Evolutionary conservation across 53 echinoderm and acorn worm species (phyloP), one percentile per base, ranked within the genome.

Genomic region (Echinometra lucunter): DNA sequence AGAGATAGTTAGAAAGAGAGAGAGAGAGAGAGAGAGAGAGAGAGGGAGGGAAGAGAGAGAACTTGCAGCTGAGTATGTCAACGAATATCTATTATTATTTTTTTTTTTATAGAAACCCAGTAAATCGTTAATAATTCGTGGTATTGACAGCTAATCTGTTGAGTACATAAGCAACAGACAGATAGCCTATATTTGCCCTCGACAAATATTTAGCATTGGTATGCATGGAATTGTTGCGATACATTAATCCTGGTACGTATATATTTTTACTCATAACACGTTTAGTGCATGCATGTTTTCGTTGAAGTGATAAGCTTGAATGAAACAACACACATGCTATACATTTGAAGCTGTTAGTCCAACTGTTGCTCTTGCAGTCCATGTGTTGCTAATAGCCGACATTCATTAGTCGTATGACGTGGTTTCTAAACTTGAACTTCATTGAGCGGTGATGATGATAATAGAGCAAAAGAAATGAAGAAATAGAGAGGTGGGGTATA

Each of bases 401-500:
- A 19, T 8, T 78, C 78, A 78, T 78, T 78, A 78, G 78, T 78
- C 18, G 38, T 42, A 78, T 78, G 38, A 78, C 42, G 78, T 78
- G 2, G 78, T 78, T 11, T 23, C 38, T 42, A 40, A 78, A 78
- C 78, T 72, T 72, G 35, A 72, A 70, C 2, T 72, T 63, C 21
- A 35, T 72, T 4, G 72, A 35, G 35, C 35, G 32, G 72, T 11
- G 30, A 34, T 72, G 25, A 34, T 72, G 25, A 63, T 11, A 25
- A 25, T 35, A 28, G 10, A 72, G 32, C 72, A 53, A 53, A 4
- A 13, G 53, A 53, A 2, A 13, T 72, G 35, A 32, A 72, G 35
- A 32, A 7, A 35, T 11, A 32, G 72, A 2, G 16, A 70, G 70
- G 12, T 8, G 15, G 34, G 32, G 28, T 32, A n/a, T n/a, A n/a